Percentiles rank a stretch among this genome's conserved stretches.
Conservation (phyloP, 92 coral and sea anemone genomes). For the Epizoanthus ramosus region DNA sequence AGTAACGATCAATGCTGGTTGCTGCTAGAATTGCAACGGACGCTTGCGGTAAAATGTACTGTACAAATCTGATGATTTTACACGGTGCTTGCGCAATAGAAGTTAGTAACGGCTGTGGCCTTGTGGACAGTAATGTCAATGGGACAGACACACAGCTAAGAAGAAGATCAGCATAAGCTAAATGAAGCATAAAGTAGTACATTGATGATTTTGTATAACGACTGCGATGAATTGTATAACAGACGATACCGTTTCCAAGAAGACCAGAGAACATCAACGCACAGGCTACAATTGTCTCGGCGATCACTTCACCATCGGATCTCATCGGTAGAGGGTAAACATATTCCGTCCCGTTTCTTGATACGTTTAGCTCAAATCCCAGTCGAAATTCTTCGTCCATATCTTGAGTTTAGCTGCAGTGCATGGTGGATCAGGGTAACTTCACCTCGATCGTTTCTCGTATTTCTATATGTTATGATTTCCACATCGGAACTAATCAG, state of each 20-base stretch:
- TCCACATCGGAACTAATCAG: background rate
- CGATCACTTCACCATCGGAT: conserved; percentile 52
- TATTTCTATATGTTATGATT: background rate
- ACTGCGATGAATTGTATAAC: conserved; percentile 65
- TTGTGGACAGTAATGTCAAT: conserved; percentile 63
- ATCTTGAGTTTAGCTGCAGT: background rate
- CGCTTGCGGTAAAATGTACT: conserved; percentile 78
- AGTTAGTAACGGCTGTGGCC: conserved; percentile 60
- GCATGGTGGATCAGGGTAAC: background rate
- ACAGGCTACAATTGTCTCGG: conserved; percentile 68
- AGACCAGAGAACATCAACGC: conserved; percentile 59
- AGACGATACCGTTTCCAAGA: conserved; percentile 71
- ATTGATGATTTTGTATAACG: conserved; percentile 72
- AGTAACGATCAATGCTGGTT: conserved; percentile 68
- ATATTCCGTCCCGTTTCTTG: background rate
- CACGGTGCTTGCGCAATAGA: conserved; percentile 50
- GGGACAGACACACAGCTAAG: conserved; percentile 76
- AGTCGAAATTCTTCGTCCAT: conserved; percentile 3
- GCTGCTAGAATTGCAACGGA: conserved; percentile 78
- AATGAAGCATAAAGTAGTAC: conserved; percentile 72
- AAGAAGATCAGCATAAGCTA: conserved; percentile 74
- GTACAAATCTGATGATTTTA: conserved; percentile 66
- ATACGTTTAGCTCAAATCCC: background rate
- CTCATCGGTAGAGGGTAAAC: conserved; percentile 59
- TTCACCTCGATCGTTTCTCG: background rate